Evolutionary conservation across 2,113 vertebrate genomes (phyloP), one percentile per base, ranked within the genome.

Genomic region (Xiphophorus couchianus): DNA sequence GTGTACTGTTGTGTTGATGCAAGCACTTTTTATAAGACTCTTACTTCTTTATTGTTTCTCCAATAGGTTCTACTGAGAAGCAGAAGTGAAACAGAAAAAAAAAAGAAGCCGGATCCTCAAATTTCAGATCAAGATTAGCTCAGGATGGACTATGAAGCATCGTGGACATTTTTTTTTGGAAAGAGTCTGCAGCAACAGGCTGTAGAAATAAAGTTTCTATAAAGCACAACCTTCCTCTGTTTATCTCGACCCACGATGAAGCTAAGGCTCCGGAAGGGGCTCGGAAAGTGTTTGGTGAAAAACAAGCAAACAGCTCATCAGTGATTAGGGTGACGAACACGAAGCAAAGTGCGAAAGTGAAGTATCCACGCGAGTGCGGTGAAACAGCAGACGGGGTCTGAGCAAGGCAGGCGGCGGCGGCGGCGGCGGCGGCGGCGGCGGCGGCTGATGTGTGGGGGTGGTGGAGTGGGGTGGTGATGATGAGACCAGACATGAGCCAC

Each of bases 401-500:
- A 66, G 74, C 42, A 2, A 85, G 71, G 77, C 75, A 82, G 51
- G 51, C 44, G 84, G 77, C 70, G 31, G 33, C 33, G 33, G 33
- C 33, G 51, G 51, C 44, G 84, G 77, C 70, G 31, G 33, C 33
- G 33, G 33, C 33, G 33, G 33, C 33, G 22, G 51, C 42, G 83
- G 77, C 28, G 73, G 78, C 66, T 88, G 83, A 69, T 73, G 84
- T 71, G 60, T 66, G 29, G 66, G 66, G 61, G 72, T 35, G 68
- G 3, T 37, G 29, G 29, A 25, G 71, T 77, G 90, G 60, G 78
- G 76, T 90, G 87, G 89, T 86, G 92, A 90, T 94, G 93, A 94
- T 94, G 88, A 92, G 92, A 94, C 90, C 89, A 91, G 92, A 94
- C 93, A 93, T 88, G 76, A 94, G 91, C 94, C 93, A 93, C 94